Conservation (phyloP, 2,888 invertebrate genomes). For the Trissolcus brochymenae region DNA sequence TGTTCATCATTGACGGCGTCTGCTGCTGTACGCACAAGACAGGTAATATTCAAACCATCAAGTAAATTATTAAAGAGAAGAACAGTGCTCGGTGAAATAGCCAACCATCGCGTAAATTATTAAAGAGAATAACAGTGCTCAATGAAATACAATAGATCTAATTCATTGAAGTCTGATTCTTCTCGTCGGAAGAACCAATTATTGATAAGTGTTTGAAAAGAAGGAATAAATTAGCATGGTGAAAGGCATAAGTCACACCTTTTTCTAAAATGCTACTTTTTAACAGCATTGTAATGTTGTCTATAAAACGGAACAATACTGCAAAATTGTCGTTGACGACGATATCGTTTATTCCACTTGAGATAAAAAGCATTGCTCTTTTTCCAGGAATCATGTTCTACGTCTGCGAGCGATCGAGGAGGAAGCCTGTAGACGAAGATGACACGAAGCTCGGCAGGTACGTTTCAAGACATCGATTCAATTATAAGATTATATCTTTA, state of each 20-base stretch:
- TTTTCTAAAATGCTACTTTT: too few relatives aligned
- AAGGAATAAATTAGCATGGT: too few relatives aligned
- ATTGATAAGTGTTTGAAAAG: too few relatives aligned
- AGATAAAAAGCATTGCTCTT: slow-evolving; percentile 24
- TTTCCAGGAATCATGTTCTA: slow-evolving; percentile 75
- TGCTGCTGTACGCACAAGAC: slow-evolving; percentile 84
- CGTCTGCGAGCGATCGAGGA: slow-evolving; percentile 78
- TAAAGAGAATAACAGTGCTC: background rate
- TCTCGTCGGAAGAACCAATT: too few relatives aligned
- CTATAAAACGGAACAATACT: slow-evolving; percentile 7
- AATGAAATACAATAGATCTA: background rate
- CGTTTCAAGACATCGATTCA: slow-evolving; percentile 63
- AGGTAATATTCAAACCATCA: slow-evolving; percentile 67
- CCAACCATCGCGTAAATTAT: background rate
- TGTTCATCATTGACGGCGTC: slow-evolving; percentile 86
- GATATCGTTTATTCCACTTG: slow-evolving; percentile 15
- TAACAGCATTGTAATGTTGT: background rate
- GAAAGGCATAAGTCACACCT: too few relatives aligned
- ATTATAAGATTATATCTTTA: slow-evolving; percentile 37
- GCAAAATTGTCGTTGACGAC: slow-evolving; percentile 1
- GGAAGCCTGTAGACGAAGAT: slow-evolving; percentile 86
- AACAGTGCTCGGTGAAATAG: background rate
- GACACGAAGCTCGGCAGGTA: slow-evolving; percentile 92
- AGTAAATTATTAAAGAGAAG: background rate
- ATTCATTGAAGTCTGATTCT: background rate